A percentile compares a stretch with the other conserved stretches of the same genome.
Conservation (phyloP, 2,797 vertebrate genomes). For the Leptoclinus maculatus region DNA sequence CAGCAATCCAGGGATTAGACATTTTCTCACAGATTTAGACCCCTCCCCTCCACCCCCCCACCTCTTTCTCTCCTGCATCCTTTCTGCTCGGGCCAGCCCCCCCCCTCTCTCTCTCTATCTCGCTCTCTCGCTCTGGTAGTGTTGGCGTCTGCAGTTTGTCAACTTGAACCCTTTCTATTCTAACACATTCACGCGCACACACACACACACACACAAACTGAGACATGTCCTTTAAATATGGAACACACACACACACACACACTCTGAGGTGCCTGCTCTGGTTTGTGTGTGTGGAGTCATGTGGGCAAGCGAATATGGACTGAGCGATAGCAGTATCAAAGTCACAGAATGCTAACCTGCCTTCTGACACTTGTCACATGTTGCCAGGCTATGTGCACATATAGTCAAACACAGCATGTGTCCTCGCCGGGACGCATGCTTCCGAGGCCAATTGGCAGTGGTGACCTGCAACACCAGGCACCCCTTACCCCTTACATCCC, state of each 20-base stretch:
- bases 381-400: slow-evolving; percentile 34
- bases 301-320: slow-evolving; percentile 49
- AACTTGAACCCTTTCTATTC: slow-evolving; percentile 72
- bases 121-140: slow-evolving; percentile 63
- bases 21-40: slow-evolving; percentile 83
- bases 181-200: slow-evolving; percentile 49
- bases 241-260: slow-evolving; percentile 33
- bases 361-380: slow-evolving; percentile 30
- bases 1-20: slow-evolving; percentile 89
- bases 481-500: slow-evolving; percentile 20
- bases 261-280: slow-evolving; percentile 36
- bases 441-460: slow-evolving; percentile 18
- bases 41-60: slow-evolving; percentile 68
- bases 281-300: slow-evolving; percentile 58
- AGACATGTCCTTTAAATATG: slow-evolving; percentile 57
- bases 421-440: slow-evolving; percentile 24
- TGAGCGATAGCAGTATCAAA: slow-evolving; percentile 56
- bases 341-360: slow-evolving; percentile 47
- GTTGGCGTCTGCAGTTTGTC: slow-evolving; percentile 83
- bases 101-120: slow-evolving; percentile 9
- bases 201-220: slow-evolving; percentile 6
- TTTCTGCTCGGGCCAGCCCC: slow-evolving; percentile 37
- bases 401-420: slow-evolving; percentile 18
- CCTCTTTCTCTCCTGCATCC: slow-evolving; percentile 51
- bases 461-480: slow-evolving; percentile 16